Base-by-base conservation (phyloP, 2,888 invertebrate genomes). In the Calameuta pallipes region DNA sequence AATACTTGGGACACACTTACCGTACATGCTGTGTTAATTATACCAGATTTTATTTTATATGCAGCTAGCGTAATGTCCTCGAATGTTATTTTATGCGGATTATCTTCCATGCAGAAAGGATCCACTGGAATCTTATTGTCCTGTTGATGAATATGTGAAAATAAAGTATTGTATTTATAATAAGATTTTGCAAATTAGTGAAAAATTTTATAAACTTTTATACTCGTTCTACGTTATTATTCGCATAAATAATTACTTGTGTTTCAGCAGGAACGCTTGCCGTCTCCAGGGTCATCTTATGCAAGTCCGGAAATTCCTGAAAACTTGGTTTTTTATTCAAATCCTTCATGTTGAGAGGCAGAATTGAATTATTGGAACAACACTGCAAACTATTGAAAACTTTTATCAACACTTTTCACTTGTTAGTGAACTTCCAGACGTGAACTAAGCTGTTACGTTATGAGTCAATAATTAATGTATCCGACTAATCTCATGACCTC, bases 21-120 rank as follows among this genome's bases (percentile, higher is more conserved):
- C 90, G 95, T 94, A 91, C 98, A 98, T 76, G 98, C 97, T 78
- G 98, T 98, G 86, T 94, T 94, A 79, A 95, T 93, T 75, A 98
- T 94, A 73, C 97, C 97, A 86, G 94, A 94, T 90, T 96, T 96
- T 80, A 98, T 97, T 90, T 96, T 95, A 91, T 95, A 98, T 0
- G 97, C 96, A 0, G 98, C 98, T 0, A 97, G 96, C 23, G 97
- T 97, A 68, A 98, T 95, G 90, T 98, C 97, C 89, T 97, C 96
- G 89, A 98, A 97, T 4, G 94, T 93, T 75, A 98, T 94, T 84
- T 92, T 93, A 76, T 94, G 93, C 0, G 97, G 97, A 80, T 94
- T 93, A 36, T 94, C 93, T 71, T 95, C 95, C 89, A 95, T 94
- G 87, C 97, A 97, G 83, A 88, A 88, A 0, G 93, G 93, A 88